Conservation (phyloP, 2,797 vertebrate genomes). For the Acridotheres tristis region DNA sequence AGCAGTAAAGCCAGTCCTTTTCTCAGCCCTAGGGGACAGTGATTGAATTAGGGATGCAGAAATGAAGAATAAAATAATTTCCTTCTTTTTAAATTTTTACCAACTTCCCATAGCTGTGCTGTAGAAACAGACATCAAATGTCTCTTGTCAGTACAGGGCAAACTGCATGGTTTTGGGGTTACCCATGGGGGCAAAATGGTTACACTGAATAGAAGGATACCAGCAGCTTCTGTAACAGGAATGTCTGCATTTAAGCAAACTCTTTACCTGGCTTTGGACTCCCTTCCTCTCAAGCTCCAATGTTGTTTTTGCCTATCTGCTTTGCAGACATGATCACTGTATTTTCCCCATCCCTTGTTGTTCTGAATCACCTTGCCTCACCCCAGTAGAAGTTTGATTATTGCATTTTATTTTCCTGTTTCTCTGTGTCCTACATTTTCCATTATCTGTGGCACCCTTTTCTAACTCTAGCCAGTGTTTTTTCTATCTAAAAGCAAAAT, state of each 20-base stretch:
- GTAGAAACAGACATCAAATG: not conserved
- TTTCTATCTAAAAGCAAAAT: not conserved
- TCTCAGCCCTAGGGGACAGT: not conserved
- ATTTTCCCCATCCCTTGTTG: not conserved
- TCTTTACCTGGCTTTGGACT: not conserved
- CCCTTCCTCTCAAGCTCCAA: not conserved
- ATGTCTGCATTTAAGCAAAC: not conserved
- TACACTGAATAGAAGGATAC: not conserved
- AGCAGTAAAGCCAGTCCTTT: not conserved
- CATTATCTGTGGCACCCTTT: rapidly evolving
- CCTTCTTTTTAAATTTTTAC: not conserved
- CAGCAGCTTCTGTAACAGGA: not conserved
- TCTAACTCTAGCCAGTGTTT: not conserved
- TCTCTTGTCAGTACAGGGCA: not conserved
- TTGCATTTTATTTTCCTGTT: not conserved
- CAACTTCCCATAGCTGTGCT: not conserved
- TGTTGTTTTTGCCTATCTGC: not conserved
- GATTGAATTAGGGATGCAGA: conserved; percentile 7
- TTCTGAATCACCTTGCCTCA: not conserved
- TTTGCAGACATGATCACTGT: rapidly evolving
- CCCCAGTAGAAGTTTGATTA: not conserved
- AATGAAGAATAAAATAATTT: not conserved
- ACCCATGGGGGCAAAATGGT: rapidly evolving
- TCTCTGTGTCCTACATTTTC: not conserved
- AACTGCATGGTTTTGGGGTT: not conserved